A percentile compares a stretch with the other conserved stretches of the same genome.
Evolutionary conservation across 2,113 vertebrate genomes (phyloP).

Genomic region (Trichomycterus rosablanca): DNA sequence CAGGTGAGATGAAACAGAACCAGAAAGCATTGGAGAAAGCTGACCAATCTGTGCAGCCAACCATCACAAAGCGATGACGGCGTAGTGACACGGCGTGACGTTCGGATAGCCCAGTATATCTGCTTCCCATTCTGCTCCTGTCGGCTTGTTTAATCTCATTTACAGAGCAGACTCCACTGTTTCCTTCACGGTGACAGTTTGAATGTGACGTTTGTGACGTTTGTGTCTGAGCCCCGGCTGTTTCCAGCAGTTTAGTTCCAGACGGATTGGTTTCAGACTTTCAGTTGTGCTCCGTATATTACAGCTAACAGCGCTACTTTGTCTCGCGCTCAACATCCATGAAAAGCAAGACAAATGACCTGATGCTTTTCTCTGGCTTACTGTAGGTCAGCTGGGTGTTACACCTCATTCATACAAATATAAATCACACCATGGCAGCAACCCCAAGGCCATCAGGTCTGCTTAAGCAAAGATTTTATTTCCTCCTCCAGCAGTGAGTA

Average conservation of each 20-base stretch:
- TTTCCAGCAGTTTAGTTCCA: background rate
- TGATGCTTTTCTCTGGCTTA: constrained; percentile 1
- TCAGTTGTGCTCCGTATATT: background rate
- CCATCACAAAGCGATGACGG: too few relatives aligned
- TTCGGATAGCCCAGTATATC: too few relatives aligned
- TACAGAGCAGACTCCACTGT: too few relatives aligned
- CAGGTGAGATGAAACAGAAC: too few relatives aligned
- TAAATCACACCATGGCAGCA: constrained; percentile 18
- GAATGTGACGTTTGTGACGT: too few relatives aligned
- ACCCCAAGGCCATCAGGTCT: constrained; percentile 2
- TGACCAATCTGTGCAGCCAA: too few relatives aligned
- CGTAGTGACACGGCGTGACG: too few relatives aligned
- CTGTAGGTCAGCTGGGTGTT: background rate
- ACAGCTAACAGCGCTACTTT: constrained; percentile 14
- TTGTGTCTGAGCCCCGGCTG: too few relatives aligned
- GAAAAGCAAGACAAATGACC: constrained; percentile 26
- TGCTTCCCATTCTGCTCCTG: too few relatives aligned
- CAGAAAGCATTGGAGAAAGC: too few relatives aligned
- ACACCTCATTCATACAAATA: constrained; percentile 21
- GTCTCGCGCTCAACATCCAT: constrained; percentile 14
- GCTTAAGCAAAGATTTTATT: background rate
- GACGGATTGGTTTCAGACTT: constrained; percentile 8
- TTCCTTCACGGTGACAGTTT: constrained; percentile 3
- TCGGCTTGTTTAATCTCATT: too few relatives aligned
- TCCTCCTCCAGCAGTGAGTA: background rate